These are phyloP conservation scores for Pegoplata infirma DNA, from an alignment of 2,888 invertebrate species.

Conservation along the genomic window DNA sequence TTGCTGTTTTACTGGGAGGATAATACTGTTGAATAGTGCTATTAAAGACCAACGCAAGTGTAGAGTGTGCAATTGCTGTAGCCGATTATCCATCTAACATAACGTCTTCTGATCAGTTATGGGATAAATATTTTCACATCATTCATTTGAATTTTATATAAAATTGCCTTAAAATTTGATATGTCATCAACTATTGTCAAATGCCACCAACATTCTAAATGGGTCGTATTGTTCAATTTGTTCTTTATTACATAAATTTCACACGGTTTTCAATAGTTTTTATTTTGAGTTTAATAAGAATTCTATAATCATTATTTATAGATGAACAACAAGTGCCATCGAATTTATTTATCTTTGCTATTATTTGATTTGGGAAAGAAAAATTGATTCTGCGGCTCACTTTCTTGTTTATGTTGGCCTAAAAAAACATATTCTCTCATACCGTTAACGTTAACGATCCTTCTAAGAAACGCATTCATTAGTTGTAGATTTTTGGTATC, in stretches of 20 bases:
- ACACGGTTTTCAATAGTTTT: background rate
- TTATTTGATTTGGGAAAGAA: background rate
- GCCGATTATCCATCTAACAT: no score
- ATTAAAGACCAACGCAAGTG: no score
- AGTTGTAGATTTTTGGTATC: no score
- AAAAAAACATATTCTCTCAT: conserved; percentile 47
- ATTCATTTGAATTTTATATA: background rate
- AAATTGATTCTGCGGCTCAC: background rate
- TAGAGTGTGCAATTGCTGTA: no score
- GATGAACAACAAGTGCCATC: background rate
- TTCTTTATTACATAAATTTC: background rate
- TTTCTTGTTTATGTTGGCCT: conserved; percentile 26
- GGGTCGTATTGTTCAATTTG: background rate
- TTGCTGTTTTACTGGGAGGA: no score
- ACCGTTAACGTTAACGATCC: background rate
- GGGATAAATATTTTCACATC: no score
- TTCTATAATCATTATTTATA: background rate
- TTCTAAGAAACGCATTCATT: conserved; percentile 49
- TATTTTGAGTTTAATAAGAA: background rate
- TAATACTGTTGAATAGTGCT: no score
- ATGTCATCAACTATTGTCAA: background rate
- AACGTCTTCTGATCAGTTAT: no score
- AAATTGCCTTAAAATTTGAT: background rate
- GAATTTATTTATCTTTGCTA: background rate
- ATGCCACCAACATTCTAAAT: background rate